phyloP scores from a whole-genome alignment of 2,797 vertebrate species.

The Pseudochaenichthys georgianus region DNA sequence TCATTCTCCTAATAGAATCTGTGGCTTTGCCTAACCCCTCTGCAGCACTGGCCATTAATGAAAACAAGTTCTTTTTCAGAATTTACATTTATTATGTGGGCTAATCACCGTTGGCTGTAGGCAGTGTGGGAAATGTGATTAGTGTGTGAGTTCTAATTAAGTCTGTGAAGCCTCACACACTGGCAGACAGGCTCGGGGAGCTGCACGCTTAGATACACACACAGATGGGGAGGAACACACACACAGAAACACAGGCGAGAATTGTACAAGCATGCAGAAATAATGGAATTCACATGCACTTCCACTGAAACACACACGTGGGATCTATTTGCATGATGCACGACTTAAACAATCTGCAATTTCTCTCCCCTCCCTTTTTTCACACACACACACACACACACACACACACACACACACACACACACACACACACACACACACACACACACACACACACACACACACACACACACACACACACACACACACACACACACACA shows the following conservation, averaged over 20 bases:
- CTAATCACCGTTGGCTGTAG: conserved; percentile 71
- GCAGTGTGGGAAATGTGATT: conserved; percentile 79
- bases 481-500: no score
- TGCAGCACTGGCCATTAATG: conserved; percentile 50
- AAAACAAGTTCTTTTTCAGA: conserved; percentile 42
- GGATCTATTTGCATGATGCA: conserved; percentile 34
- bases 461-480: background rate
- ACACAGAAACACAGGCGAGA: background rate
- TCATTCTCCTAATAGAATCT: conserved; percentile 52
- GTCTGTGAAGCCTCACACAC: conserved; percentile 74
- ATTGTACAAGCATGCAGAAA: background rate
- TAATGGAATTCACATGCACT: background rate
- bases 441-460: background rate
- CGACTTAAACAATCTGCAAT: conserved; percentile 38
- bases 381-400: background rate
- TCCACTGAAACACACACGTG: background rate
- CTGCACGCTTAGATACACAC: conserved; percentile 57
- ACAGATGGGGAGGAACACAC: conserved; percentile 21
- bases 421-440: no score
- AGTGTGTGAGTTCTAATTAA: conserved; percentile 83
- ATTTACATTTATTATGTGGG: conserved; percentile 76
- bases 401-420: background rate
- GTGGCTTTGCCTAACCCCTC: conserved; percentile 31
- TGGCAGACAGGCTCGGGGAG: conserved; percentile 65
- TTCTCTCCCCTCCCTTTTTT: conserved; percentile 1